Percentiles rank a stretch among this genome's conserved stretches.
phyloP scores from a whole-genome alignment of 2,888 invertebrate genomes.

The Rhingia campestris region DNA sequence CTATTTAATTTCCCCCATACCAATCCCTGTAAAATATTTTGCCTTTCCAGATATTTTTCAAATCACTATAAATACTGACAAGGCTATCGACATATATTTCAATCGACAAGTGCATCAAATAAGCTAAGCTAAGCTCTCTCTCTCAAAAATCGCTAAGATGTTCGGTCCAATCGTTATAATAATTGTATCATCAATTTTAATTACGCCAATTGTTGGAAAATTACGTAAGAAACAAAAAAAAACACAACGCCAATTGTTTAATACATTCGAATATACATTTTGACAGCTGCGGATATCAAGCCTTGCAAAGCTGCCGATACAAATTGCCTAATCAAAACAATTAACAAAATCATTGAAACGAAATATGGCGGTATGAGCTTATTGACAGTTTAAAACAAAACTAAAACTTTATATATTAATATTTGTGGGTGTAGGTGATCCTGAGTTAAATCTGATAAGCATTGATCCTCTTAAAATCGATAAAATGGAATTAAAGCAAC shows the following conservation, averaged over 20 bases:
- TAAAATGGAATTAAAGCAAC: slow-evolving; percentile 78
- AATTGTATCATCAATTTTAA: slow-evolving; percentile 19
- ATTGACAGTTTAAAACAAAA: neutral
- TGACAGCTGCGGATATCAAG: slow-evolving; percentile 64
- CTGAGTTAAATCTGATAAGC: slow-evolving; percentile 76
- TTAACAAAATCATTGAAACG: slow-evolving; percentile 63
- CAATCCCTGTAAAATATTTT: no score
- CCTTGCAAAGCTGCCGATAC: slow-evolving; percentile 62
- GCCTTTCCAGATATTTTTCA: neutral
- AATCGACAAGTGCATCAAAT: slow-evolving; percentile 1
- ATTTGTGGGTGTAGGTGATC: slow-evolving; percentile 72
- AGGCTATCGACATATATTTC: neutral
- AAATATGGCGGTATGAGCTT: slow-evolving; percentile 46
- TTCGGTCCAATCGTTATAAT: neutral
- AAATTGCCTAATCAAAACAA: slow-evolving; percentile 61
- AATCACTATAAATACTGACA: slow-evolving; percentile 35
- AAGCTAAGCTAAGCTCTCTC: slow-evolving; percentile 1
- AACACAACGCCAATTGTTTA: neutral
- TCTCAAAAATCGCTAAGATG: slow-evolving; percentile 1
- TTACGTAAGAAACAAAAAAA: slow-evolving; percentile 37
- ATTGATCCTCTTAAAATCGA: slow-evolving; percentile 78
- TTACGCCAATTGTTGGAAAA: slow-evolving; percentile 19
- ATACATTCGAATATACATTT: neutral
- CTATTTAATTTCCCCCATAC: no score
- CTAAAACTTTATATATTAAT: neutral